These are phyloP conservation scores for Drosophila lacicola DNA, from an alignment of 2,888 invertebrate genomes.

Conservation along the genomic window DNA sequence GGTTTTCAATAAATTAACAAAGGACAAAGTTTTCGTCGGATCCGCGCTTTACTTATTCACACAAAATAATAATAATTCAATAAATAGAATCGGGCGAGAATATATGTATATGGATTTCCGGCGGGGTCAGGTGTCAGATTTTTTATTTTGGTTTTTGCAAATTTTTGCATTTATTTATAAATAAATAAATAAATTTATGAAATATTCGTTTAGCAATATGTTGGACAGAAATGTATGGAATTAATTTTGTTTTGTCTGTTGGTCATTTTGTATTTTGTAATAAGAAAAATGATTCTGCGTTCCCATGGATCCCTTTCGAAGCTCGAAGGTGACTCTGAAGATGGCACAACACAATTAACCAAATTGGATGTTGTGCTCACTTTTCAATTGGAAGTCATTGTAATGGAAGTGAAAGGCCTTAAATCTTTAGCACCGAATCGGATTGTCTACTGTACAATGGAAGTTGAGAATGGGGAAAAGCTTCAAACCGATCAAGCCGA, in stretches of 20 bases:
- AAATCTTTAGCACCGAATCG: constrained; percentile 98
- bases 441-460: constrained; percentile 99
- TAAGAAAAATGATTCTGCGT: constrained; percentile 87
- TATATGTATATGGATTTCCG: too few species aligned
- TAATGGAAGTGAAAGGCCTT: constrained; percentile 99
- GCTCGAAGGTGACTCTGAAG: constrained; percentile 97
- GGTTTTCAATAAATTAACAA: too few species aligned
- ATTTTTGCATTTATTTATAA: too few species aligned
- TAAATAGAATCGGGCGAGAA: too few species aligned
- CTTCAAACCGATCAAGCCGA: constrained; percentile 99
- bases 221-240: too few species aligned
- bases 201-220: too few species aligned
- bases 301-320: constrained; percentile 96
- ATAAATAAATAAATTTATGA: too few species aligned
- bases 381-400: constrained; percentile 98
- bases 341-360: constrained; percentile 97
- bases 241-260: background rate
- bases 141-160: too few species aligned
- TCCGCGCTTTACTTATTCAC: too few species aligned
- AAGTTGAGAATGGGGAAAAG: constrained; percentile 99
- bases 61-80: too few species aligned
- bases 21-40: too few species aligned
- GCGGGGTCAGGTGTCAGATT: too few species aligned
- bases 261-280: background rate
- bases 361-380: constrained; percentile 99